Percentiles rank a stretch among this genome's conserved stretches.
phyloP scores from a whole-genome alignment of 1,140 invertebrate species.

The Harlomillsia oculata region DNA sequence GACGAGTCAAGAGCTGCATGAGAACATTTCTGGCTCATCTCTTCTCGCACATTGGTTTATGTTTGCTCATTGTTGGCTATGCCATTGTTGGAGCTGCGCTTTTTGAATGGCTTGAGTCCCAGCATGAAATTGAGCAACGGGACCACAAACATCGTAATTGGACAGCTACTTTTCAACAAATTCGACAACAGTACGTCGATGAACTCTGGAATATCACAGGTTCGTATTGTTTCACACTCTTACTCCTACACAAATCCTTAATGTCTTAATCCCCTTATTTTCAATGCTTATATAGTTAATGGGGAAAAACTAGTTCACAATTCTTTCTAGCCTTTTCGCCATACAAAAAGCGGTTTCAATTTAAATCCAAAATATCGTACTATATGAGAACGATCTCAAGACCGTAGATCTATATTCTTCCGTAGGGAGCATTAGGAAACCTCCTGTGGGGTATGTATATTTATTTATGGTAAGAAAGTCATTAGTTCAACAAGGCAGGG shows the following conservation, averaged over 20 bases:
- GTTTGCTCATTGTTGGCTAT: conserved; percentile 53
- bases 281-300: too few species aligned
- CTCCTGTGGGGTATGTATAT: too few species aligned
- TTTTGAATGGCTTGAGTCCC: conserved; percentile 49
- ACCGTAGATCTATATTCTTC: too few species aligned
- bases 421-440: too few species aligned
- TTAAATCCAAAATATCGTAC: too few species aligned
- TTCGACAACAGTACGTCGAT: conserved; percentile 32
- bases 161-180: conserved; percentile 16
- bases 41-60: conserved; percentile 55
- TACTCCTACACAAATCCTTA: not conserved
- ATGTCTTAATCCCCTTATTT: not conserved
- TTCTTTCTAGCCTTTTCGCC: too few species aligned
- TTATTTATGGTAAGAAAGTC: too few species aligned
- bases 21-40: conserved; percentile 42
- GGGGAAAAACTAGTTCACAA: too few species aligned
- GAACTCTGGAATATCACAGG: conserved; percentile 44
- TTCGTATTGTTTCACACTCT: conserved; percentile 7
- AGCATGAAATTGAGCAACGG: conserved; percentile 39
- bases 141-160: conserved; percentile 30
- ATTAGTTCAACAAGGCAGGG: too few species aligned
- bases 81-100: conserved; percentile 53
- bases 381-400: too few species aligned
- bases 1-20: conserved; percentile 35
- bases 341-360: not conserved